phyloP scores from a whole-genome alignment of 92 coral and sea anemone species.

The Phenganax marumi region DNA sequence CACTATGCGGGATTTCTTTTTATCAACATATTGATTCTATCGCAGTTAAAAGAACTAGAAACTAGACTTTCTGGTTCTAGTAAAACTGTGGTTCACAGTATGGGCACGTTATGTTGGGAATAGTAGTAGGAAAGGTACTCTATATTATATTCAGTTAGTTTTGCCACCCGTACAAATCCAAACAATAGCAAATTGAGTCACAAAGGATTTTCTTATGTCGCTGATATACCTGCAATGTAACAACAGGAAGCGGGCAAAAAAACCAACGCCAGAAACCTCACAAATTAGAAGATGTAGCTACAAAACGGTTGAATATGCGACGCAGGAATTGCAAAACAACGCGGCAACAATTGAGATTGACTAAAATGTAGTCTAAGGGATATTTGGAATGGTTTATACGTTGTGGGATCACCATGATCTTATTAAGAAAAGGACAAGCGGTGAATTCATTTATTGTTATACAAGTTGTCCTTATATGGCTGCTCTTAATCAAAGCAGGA shows the following conservation, averaged over 20 bases:
- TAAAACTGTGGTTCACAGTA: too few species aligned
- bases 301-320: not conserved
- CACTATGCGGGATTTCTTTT: too few species aligned
- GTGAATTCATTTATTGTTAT: not conserved
- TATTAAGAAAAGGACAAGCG: slow-evolving; percentile 9
- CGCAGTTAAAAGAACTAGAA: too few species aligned
- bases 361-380: not conserved
- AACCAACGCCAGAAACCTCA: not conserved
- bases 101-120: too few species aligned
- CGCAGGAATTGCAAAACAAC: not conserved
- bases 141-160: not conserved
- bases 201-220: slow-evolving; percentile 23
- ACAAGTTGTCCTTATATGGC: slow-evolving; percentile 2
- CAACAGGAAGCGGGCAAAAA: not conserved
- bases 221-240: slow-evolving; percentile 19
- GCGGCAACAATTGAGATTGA: not conserved
- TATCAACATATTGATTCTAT: too few species aligned
- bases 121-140: too few species aligned
- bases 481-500: not conserved
- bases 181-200: slow-evolving; percentile 17
- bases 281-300: not conserved
- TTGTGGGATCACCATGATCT: not conserved
- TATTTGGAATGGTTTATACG: not conserved
- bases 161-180: slow-evolving; percentile 33
- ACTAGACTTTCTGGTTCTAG: too few species aligned